A percentile compares a stretch with the other conserved stretches of the same genome.
phyloP scores from a whole-genome alignment of 2,113 vertebrate genomes.

The Centrocercus urophasianus region DNA sequence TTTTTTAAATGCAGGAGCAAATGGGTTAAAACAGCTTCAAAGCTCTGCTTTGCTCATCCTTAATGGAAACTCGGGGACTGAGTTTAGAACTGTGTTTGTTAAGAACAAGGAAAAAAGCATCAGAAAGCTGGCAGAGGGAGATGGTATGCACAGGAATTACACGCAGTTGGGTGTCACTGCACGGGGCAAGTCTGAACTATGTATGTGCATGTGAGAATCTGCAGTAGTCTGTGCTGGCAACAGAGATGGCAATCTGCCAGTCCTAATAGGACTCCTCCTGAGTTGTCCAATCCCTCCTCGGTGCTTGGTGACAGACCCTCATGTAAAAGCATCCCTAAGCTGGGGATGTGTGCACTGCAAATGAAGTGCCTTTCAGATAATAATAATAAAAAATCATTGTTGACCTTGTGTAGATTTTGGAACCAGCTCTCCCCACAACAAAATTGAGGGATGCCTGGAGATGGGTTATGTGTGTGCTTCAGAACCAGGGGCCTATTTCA shows the following conservation, averaged over 20 bases:
- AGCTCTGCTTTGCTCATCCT: slow-evolving; percentile 57
- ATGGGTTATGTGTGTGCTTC: neutral
- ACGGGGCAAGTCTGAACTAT: slow-evolving; percentile 63
- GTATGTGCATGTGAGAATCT: slow-evolving; percentile 69
- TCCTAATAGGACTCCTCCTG: slow-evolving; percentile 52
- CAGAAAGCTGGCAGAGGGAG: slow-evolving; percentile 49
- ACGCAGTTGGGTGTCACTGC: slow-evolving; percentile 60
- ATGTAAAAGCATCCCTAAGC: slow-evolving; percentile 1
- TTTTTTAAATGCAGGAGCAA: slow-evolving; percentile 14
- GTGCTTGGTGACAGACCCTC: slow-evolving; percentile 1
- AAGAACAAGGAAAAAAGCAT: slow-evolving; percentile 33
- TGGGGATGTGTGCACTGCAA: neutral
- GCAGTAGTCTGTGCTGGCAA: slow-evolving; percentile 67
- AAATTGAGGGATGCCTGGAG: neutral
- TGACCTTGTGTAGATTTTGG: neutral
- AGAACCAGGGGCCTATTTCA: neutral
- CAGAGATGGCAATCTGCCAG: slow-evolving; percentile 55
- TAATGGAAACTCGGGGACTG: slow-evolving; percentile 53
- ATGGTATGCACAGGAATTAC: slow-evolving; percentile 66
- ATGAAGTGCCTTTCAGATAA: neutral
- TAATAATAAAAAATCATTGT: neutral
- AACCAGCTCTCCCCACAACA: neutral
- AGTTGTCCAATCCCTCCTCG: slow-evolving; percentile 22
- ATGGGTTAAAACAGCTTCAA: slow-evolving; percentile 56
- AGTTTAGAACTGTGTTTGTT: slow-evolving; percentile 50